Conservation (phyloP, 2,888 invertebrate genomes). For the Cheilosia pagana region DNA sequence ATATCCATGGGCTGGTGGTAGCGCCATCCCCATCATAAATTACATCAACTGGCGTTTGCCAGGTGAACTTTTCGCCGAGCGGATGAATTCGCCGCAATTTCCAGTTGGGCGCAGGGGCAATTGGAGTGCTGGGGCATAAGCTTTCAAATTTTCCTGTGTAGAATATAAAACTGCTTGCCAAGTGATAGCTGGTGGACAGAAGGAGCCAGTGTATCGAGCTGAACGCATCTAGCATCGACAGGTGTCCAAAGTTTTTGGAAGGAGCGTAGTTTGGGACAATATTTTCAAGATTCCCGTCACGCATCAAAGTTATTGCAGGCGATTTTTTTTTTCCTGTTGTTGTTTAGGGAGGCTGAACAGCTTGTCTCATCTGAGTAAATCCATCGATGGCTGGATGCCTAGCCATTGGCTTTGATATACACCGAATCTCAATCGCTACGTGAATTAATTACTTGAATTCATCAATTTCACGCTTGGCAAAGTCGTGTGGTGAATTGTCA, state of each 20-base stretch:
- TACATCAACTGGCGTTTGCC: slow-evolving; percentile 31
- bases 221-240: not conserved
- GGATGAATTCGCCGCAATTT: slow-evolving; percentile 61
- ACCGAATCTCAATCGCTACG: slow-evolving; percentile 43
- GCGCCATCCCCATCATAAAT: slow-evolving; percentile 48
- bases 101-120: not conserved
- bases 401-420: slow-evolving; percentile 23
- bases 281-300: slow-evolving; percentile 26
- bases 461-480: slow-evolving; percentile 75
- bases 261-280: not conserved
- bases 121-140: too few relatives aligned
- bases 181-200: slow-evolving; percentile 17
- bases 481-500: slow-evolving; percentile 59
- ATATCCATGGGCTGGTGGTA: slow-evolving; percentile 38
- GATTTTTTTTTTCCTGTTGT: not conserved
- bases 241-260: not conserved
- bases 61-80: slow-evolving; percentile 58
- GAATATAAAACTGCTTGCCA: slow-evolving; percentile 26
- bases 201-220: not conserved
- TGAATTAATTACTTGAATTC: slow-evolving; percentile 77
- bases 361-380: not conserved
- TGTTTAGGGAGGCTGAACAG: not conserved
- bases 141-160: slow-evolving; percentile 42
- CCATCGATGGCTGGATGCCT: not conserved
- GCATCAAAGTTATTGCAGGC: slow-evolving; percentile 8